Percentiles rank a stretch among this genome's conserved stretches.
Evolutionary conservation across 1,140 invertebrate species (phyloP).

Genomic region (Leptinotarsa texana): DNA sequence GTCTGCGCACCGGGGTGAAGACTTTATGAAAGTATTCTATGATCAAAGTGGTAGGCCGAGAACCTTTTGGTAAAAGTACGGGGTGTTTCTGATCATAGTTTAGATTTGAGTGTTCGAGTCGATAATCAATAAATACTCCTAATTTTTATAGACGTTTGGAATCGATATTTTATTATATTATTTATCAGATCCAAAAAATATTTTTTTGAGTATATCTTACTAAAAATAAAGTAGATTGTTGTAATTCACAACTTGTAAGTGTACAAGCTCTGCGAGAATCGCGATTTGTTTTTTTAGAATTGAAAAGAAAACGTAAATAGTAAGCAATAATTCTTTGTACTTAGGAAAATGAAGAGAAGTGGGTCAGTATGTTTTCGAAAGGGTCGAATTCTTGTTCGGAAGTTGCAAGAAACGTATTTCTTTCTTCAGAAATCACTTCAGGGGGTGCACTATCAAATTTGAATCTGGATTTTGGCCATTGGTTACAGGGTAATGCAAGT

Average conservation of each 20-base stretch:
- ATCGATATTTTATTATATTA: neutral
- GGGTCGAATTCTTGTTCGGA: too few relatives aligned
- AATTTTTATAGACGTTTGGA: neutral
- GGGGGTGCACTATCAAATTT: too few relatives aligned
- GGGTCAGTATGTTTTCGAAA: too few relatives aligned
- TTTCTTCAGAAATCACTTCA: too few relatives aligned
- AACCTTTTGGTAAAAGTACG: neutral
- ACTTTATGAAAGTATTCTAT: slow-evolving; percentile 1
- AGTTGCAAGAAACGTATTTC: too few relatives aligned
- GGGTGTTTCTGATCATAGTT: neutral
- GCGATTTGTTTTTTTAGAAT: neutral
- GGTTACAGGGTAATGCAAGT: too few relatives aligned
- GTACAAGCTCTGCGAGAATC: neutral
- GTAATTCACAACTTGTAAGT: neutral
- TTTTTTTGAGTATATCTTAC: slow-evolving; percentile 4
- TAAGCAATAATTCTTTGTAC: slow-evolving; percentile 11
- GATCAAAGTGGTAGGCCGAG: neutral
- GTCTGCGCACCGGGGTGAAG: neutral
- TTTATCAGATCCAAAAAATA: neutral
- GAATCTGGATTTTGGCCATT: too few relatives aligned
- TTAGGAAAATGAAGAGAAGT: neutral
- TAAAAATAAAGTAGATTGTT: neutral
- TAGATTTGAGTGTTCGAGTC: neutral
- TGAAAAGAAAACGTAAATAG: slow-evolving; percentile 14
- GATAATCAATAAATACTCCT: slow-evolving; percentile 4